phyloP scores from a whole-genome alignment of 2,797 vertebrate genomes.

The Sebastes wilsoni region DNA sequence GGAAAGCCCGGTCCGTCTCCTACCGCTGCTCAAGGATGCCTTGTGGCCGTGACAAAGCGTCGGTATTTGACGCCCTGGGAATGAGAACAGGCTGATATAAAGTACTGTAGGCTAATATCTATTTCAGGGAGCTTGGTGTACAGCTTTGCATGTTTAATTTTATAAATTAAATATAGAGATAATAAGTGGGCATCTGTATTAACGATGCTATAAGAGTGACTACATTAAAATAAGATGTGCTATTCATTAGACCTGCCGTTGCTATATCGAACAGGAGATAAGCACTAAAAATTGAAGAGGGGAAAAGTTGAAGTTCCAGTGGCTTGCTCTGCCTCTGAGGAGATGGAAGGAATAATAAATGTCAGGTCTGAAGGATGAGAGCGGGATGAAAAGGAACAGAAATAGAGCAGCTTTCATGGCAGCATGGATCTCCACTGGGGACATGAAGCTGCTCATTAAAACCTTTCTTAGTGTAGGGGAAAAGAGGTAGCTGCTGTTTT shows the following conservation, averaged over 20 bases:
- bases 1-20: no score
- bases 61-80: no score
- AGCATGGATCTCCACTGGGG: conserved; percentile 71
- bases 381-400: conserved; percentile 75
- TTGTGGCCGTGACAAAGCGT: no score
- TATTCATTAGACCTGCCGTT: not conserved
- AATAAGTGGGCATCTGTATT: not conserved
- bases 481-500: conserved; percentile 50
- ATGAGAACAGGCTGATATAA: no score
- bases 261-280: not conserved
- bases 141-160: not conserved
- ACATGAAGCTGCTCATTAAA: conserved; percentile 76
- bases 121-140: not conserved
- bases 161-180: not conserved
- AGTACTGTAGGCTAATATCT: not conserved
- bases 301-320: conserved; percentile 38
- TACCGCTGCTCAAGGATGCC: no score
- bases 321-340: conserved; percentile 58
- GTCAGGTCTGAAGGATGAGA: conserved; percentile 72
- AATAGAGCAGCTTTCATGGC: conserved; percentile 78
- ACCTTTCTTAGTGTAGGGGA: conserved; percentile 48
- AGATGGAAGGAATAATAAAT: conserved; percentile 77
- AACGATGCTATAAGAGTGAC: not conserved
- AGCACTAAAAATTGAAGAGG: not conserved
- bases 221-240: not conserved